Evolutionary conservation across 2,888 invertebrate genomes (phyloP), one percentile per base, ranked within the genome.

Genomic region (Rhogogaster chlorosoma): DNA sequence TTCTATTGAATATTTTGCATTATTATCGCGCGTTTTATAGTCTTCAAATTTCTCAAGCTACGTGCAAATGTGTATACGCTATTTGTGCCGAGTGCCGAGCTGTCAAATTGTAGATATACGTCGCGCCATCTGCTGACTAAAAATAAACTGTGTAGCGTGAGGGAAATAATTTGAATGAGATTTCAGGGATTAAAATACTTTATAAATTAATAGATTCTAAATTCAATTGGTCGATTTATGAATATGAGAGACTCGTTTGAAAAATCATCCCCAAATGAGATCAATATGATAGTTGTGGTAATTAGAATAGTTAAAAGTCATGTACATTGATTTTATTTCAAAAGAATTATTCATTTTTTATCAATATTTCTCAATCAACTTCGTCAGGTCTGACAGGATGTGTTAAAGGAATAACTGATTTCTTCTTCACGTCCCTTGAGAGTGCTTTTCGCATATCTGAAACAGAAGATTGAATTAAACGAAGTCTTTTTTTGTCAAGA

Each of bases 391-490:
- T 95, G 61, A 99, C 99, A 87, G 99, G 99, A 95, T 99, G 98
- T 83, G 96, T 95, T 89, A 99, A 94, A 42, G 99, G 99, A 93
- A 99, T 96, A 83, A 99, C 97, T 15, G 99, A 99, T 92, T 97
- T 98, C 93, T 97, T 98, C 88, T 97, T 96, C 0, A 97, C 95
- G 94, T 99, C 99, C 93, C 98, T 95, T 4, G 99, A 98, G 89
- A 99, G 95, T 6, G 99, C 99, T 95, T 99, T 99, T 90, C 99
- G 95, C 99, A 99, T 99, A 95, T 99, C 99, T 99, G 94, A 67
- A 96, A 77, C 22, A 53, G 84, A 61, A 61, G 22, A 77, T 29
- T n/a, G 7, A 2, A 7, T 45, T 53, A 7, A 53, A n/a, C 6
- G n/a, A 82, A 32, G 15, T 15, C n/a, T 5, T 64, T 64, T 53